Conservation (phyloP, 1,140 invertebrate species). For the Psix sp. region DNA sequence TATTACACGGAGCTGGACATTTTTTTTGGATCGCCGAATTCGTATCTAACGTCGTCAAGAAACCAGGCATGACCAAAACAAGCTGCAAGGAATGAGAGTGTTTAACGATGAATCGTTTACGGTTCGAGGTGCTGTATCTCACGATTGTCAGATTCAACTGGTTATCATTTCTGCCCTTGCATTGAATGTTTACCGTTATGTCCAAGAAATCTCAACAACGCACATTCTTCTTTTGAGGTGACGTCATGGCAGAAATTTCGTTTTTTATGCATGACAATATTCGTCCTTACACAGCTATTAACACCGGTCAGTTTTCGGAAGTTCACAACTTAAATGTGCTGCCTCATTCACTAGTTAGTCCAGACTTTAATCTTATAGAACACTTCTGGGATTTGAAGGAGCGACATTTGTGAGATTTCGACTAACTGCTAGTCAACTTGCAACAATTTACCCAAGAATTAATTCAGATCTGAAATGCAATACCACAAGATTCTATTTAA, state of each 20-base stretch:
- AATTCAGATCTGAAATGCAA: background rate
- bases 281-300: no score
- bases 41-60: background rate
- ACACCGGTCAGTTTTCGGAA: conserved; percentile 49
- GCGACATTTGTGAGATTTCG: background rate
- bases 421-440: background rate
- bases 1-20: conserved; percentile 1
- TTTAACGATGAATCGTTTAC: background rate
- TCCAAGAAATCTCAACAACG: conserved; percentile 53
- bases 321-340: conserved; percentile 48
- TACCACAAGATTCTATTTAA: background rate
- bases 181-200: conserved; percentile 44
- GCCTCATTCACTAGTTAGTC: conserved; percentile 66
- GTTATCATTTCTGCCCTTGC: no score
- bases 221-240: conserved; percentile 3
- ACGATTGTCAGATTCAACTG: no score
- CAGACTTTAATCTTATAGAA: conserved; percentile 73
- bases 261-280: no score
- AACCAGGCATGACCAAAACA: background rate
- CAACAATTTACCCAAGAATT: conserved; percentile 1
- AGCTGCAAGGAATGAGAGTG: background rate
- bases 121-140: no score
- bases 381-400: conserved; percentile 64
- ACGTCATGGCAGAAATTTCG: no score
- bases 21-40: background rate